Base-by-base conservation (phyloP, 1,140 invertebrate species). In the Pseudomyrmex sp. region DNA sequence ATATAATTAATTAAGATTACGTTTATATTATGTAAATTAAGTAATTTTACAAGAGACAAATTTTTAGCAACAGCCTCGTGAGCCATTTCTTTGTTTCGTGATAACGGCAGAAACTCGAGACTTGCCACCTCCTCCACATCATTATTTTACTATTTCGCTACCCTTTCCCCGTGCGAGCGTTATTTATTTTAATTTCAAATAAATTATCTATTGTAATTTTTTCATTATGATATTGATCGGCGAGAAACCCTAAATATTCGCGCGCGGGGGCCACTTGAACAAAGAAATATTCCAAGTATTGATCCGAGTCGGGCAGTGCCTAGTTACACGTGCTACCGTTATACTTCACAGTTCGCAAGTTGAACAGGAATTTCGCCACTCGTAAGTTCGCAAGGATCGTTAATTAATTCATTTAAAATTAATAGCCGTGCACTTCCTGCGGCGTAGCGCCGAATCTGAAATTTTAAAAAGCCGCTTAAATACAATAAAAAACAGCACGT, bases 221-320 rank as follows among this genome's bases (percentile, higher is more conserved):
- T 80, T 50, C 46, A 72, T 70, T 70, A 59, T 1, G 54, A 62
- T 62, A 59, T 84, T 46, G 56, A 74, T 74, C 70, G 52, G 12
- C 12, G 65, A 26, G 54, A 44, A 46, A 70, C 54, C 84, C 26
- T 61, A 84, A 88, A 79, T 80, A 70, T 84, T 84, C 74, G 74
- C 35, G 35, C 5, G 35, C 35, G 35, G 0, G 35, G 35, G 74
- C 23, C 18, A 77, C 10, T 46, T 56, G 10, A 63, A n/a, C 18
- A 54, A 59, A 84, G 69, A 75, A 72, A 75, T 82, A 75, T 82
- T 63, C 79, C 68, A 52, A 48, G 69, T 88, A 88, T 88, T 74
- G 85, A 88, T 88, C 85, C 72, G 3, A 59, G 23, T 20, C 20
- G 54, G 58, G 8, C 5, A 61, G 12, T 68, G 54, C 74, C 58